These are phyloP conservation scores for Copidosoma floridanum DNA, from an alignment of 1,140 invertebrate genomes.

Conservation along the genomic window DNA sequence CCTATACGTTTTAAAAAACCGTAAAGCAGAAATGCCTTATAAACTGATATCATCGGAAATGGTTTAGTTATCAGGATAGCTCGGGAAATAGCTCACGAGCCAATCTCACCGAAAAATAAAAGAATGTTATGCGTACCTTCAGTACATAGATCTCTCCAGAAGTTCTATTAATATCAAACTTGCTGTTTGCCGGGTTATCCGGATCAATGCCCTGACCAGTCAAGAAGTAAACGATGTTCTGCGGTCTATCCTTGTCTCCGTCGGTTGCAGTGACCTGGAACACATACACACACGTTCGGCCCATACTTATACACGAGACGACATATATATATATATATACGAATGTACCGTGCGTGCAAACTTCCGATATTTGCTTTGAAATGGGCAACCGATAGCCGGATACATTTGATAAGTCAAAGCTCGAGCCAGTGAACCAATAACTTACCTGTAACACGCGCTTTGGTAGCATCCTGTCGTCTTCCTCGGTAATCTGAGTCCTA, in stretches of 20 bases:
- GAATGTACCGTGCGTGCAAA: not conserved
- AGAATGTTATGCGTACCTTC: slow-evolving; percentile 63
- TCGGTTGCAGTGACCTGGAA: slow-evolving; percentile 90
- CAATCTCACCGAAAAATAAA: no score
- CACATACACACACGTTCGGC: no score
- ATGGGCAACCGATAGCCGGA: not conserved
- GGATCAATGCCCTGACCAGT: slow-evolving; percentile 95
- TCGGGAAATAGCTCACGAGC: no score
- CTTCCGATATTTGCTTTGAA: slow-evolving; percentile 4
- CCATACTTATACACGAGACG: not conserved
- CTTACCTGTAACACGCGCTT: slow-evolving; percentile 88
- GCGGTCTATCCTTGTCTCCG: slow-evolving; percentile 89
- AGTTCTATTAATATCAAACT: slow-evolving; percentile 94
- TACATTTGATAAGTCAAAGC: not conserved
- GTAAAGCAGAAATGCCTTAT: no score
- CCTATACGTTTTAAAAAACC: no score
- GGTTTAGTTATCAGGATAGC: no score
- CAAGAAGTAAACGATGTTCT: slow-evolving; percentile 95
- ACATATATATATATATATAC: not conserved
- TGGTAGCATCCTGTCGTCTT: slow-evolving; percentile 90
- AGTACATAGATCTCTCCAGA: slow-evolving; percentile 91
- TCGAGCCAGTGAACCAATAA: not conserved
- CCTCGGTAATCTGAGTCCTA: slow-evolving; percentile 92
- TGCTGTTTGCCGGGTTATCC: slow-evolving; percentile 90
- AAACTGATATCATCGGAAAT: no score